Conservation (phyloP, 2,888 invertebrate species). For the Liopterus haemorrhoidalis region DNA sequence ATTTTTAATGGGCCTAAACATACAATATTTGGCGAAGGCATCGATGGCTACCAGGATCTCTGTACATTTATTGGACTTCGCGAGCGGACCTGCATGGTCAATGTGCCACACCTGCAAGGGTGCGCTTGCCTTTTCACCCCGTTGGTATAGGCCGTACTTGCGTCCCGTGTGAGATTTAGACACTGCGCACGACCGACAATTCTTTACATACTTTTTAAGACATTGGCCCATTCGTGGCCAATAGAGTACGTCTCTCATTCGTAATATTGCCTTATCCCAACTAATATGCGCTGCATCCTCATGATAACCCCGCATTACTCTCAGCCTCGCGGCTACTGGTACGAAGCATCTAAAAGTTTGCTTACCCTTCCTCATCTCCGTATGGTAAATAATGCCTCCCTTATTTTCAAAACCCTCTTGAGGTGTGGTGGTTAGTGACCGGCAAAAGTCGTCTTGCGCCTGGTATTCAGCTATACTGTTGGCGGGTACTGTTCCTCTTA, state of each 20-base stretch:
- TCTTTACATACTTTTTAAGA: constrained; percentile 15
- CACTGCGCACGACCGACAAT: constrained; percentile 22
- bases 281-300: constrained; percentile 21
- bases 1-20: constrained; percentile 23
- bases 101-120: constrained; percentile 30
- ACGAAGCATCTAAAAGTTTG: neutral
- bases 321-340: constrained; percentile 4
- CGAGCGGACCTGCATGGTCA: constrained; percentile 31
- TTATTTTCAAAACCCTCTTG: too few species aligned
- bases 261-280: constrained; percentile 9
- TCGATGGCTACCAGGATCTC: constrained; percentile 27
- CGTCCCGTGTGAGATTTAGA: constrained; percentile 32
- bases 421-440: too few species aligned
- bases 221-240: constrained; percentile 4
- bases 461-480: too few species aligned
- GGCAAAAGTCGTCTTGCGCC: too few species aligned
- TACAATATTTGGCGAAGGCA: constrained; percentile 29
- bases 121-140: constrained; percentile 26
- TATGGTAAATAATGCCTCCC: too few species aligned
- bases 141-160: constrained; percentile 23
- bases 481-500: too few species aligned
- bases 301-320: constrained; percentile 11
- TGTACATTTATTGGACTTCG: constrained; percentile 23
- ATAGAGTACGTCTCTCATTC: constrained; percentile 11
- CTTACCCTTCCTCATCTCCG: too few species aligned